Conservation (phyloP, 2,888 invertebrate genomes). For the Limenitis camilla region DNA sequence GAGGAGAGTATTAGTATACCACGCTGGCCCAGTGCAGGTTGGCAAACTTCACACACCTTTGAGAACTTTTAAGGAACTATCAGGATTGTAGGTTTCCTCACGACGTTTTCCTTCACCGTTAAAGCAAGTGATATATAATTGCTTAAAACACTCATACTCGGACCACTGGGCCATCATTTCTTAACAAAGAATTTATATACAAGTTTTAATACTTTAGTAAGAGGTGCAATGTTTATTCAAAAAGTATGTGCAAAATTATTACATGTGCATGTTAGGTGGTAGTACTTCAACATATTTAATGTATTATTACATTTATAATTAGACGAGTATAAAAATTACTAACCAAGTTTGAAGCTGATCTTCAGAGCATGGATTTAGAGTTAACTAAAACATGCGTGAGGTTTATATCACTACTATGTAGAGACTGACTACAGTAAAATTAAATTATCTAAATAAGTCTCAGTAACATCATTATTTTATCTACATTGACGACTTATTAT, state of each 20-base stretch:
- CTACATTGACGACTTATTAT: conserved; percentile 20
- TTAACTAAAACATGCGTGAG: conserved; percentile 2
- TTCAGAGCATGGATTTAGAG: conserved; percentile 7
- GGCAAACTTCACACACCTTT: too few species aligned
- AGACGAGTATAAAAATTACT: background rate
- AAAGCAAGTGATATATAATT: too few species aligned
- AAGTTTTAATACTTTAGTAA: too few species aligned
- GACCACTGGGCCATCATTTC: too few species aligned
- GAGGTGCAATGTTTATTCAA: too few species aligned
- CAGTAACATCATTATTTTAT: conserved; percentile 12
- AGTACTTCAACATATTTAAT: background rate
- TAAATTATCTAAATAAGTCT: background rate
- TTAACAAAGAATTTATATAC: too few species aligned
- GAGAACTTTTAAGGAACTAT: too few species aligned
- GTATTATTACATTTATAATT: background rate
- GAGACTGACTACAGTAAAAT: background rate
- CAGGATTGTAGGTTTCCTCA: too few species aligned
- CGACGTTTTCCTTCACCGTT: too few species aligned
- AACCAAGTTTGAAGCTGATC: conserved; percentile 7
- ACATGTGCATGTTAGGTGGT: conserved; percentile 10
- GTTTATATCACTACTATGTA: background rate
- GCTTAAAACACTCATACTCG: too few species aligned
- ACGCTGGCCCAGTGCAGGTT: too few species aligned
- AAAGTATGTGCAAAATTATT: background rate
- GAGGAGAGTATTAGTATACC: too few species aligned